phyloP scores from a whole-genome alignment of 2,113 vertebrate species.

The Cinclus cinclus region DNA sequence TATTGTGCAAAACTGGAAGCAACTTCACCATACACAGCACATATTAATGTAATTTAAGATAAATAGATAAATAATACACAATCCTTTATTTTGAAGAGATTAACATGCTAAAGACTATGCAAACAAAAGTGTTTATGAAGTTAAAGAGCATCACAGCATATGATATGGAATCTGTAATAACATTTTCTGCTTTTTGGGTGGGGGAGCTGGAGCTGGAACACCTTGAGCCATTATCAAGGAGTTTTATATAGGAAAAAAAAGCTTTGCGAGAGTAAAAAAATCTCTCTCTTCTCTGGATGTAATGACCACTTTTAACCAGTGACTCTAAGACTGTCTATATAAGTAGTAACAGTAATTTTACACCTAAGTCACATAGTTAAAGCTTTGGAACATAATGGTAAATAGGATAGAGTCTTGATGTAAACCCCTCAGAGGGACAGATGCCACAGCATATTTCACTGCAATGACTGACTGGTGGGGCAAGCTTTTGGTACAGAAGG shows the following conservation, averaged over 20 bases:
- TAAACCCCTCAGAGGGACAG: background rate
- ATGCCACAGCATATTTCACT: no score
- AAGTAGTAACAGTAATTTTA: background rate
- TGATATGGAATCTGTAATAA: background rate
- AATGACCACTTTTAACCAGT: background rate
- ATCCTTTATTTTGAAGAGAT: background rate
- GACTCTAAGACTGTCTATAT: background rate
- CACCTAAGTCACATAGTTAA: background rate
- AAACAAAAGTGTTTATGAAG: background rate
- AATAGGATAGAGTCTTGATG: background rate
- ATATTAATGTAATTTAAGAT: background rate
- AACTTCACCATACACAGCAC: background rate
- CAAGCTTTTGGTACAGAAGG: background rate
- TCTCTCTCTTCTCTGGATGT: background rate
- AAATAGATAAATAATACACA: background rate
- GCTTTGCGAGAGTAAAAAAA: background rate
- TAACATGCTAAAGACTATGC: background rate
- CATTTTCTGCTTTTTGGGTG: background rate
- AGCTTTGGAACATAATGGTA: background rate
- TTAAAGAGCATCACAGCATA: background rate
- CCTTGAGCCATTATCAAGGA: background rate
- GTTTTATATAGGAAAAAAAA: background rate
- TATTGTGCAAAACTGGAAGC: background rate
- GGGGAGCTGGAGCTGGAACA: accelerated
- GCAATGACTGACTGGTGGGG: background rate